Evolutionary conservation across 2,113 vertebrate species (phyloP).

Genomic region (Forbesichthys papilliferus): DNA sequence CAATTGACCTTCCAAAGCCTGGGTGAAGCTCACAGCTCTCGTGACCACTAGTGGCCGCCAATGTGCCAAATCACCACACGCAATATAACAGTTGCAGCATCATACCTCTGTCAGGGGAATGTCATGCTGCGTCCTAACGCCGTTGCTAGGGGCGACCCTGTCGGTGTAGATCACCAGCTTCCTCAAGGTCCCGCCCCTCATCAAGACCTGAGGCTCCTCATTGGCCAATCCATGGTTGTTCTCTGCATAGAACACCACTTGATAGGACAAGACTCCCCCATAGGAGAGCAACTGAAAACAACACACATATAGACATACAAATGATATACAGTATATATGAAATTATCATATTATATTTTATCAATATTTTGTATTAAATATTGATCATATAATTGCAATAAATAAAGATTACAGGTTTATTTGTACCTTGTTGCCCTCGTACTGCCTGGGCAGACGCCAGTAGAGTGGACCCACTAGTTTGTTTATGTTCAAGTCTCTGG

Average conservation of each 20-base stretch:
- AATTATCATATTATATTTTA: too few species aligned
- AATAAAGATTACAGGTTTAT: neutral
- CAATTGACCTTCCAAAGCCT: too few species aligned
- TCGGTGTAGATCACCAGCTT: constrained; percentile 86
- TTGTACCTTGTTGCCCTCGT: constrained; percentile 83
- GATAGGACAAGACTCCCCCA: constrained; percentile 84
- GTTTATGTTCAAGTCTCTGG: constrained; percentile 64
- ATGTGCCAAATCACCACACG: too few species aligned
- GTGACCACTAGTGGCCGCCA: too few species aligned
- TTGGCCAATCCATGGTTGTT: constrained; percentile 81
- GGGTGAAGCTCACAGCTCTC: too few species aligned
- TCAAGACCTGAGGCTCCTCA: constrained; percentile 90
- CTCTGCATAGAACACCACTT: constrained; percentile 82
- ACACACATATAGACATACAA: neutral
- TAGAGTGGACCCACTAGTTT: constrained; percentile 81
- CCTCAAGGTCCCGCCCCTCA: constrained; percentile 83
- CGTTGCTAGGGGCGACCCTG: constrained; percentile 77
- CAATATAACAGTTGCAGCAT: neutral
- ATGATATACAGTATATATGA: neutral
- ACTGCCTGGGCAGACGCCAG: constrained; percentile 84
- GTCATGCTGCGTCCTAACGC: constrained; percentile 72
- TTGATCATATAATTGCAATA: too few species aligned
- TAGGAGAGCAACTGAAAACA: constrained; percentile 85
- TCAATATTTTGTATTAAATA: too few species aligned
- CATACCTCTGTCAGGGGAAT: constrained; percentile 88